phyloP scores from a whole-genome alignment of 2,888 invertebrate species.

The Rutpela maculata region DNA sequence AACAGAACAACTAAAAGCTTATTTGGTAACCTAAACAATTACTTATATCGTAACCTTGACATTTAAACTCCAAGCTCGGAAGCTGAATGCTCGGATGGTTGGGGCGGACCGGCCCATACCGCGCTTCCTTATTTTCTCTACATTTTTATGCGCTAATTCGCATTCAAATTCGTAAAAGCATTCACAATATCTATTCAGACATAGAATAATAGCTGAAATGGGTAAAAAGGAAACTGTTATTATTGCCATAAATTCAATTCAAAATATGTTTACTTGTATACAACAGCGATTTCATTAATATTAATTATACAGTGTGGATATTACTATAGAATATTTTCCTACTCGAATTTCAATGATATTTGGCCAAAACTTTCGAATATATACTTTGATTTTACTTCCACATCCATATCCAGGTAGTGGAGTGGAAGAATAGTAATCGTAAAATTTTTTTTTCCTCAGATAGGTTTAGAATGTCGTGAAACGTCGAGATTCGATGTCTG shows the following conservation, averaged over 20 bases:
- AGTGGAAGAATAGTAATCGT: no score
- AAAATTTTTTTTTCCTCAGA: no score
- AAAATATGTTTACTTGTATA: not conserved
- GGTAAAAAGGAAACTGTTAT: not conserved
- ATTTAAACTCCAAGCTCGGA: conserved; percentile 25
- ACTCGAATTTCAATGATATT: no score
- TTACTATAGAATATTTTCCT: no score
- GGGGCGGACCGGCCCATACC: conserved; percentile 15
- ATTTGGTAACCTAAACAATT: conserved; percentile 34
- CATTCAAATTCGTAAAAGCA: not conserved
- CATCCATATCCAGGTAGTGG: no score
- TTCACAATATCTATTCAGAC: not conserved
- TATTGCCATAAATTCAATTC: not conserved
- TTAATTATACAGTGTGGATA: no score
- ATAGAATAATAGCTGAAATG: not conserved
- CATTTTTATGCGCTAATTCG: not conserved
- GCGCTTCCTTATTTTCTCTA: not conserved
- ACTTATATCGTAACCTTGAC: conserved; percentile 40
- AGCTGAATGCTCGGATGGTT: not conserved
- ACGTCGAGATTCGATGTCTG: no score
- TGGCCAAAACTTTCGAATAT: no score
- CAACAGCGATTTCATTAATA: not conserved
- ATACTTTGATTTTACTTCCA: no score
- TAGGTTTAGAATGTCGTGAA: no score
- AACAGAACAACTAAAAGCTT: conserved; percentile 18